Evolutionary conservation across 2,797 vertebrate species (phyloP), one percentile per base, ranked within the genome.

Genomic region (Phalanger gymnotis): DNA sequence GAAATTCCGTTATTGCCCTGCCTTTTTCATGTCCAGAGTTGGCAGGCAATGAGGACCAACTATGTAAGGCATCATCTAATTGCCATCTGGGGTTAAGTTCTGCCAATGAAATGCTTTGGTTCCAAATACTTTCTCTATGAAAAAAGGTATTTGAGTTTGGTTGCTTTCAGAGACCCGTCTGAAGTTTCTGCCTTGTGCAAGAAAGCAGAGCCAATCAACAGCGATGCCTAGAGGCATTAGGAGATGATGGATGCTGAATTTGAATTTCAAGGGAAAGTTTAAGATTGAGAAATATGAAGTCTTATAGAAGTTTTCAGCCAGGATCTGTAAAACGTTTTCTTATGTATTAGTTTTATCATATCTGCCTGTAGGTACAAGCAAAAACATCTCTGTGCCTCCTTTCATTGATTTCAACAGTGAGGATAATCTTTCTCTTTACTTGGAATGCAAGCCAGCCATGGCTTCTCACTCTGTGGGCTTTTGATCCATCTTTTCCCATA

Each of bases 121-220:
- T 95, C 95, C 47, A 52, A 53, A 3, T 92, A 47, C 92, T 91
- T 95, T 54, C 87, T 91, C 94, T 94, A 28, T 2, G 12, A 94
- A 66, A 40, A 94, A 95, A 89, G 47, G 3, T 58, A 92, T n/a
- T 55, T 93, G n/a, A 87, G 22, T 19, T 66, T 93, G 34, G 2
- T 54, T 55, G 66, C 93, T 66, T 73, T 40, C 27, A 92, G 34
- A 93, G 89, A 81, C 10, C 22, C 61, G 55, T 55, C 14, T 4
- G 10, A 73, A 92, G 10, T 28, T 52, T 54, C 25, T 87, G 40
- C 73, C 91, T 27, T 89, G 56, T 34, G 2, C 34, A 28, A 57
- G 51, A 66, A 92, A 13, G 3, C 22, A 16, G 31, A 54, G 10
- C 6, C 53, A 53, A 7, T 30, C 6, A 54, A 30, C 54, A 61